phyloP scores from a whole-genome alignment of 1,140 invertebrate genomes.

The Euglossa dilemma region DNA sequence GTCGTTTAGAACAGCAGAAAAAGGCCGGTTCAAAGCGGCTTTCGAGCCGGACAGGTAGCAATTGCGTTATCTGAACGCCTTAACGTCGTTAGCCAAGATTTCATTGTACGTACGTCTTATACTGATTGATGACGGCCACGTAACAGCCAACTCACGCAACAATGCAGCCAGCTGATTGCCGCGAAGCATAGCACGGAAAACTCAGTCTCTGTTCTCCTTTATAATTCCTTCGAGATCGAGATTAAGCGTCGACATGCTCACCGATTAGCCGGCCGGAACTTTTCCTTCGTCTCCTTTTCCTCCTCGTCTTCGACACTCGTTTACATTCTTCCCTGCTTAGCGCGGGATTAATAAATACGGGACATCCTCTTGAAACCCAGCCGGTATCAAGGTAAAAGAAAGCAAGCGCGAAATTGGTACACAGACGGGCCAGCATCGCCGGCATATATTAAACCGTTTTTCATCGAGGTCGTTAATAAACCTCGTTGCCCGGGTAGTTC shows the following conservation, averaged over 20 bases:
- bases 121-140: not conserved
- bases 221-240: not conserved
- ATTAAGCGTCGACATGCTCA: constrained; percentile 2
- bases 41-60: not conserved
- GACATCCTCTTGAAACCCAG: not conserved
- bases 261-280: not conserved
- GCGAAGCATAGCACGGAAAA: not conserved
- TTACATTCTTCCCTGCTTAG: too few relatives aligned
- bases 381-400: not conserved
- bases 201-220: too few relatives aligned
- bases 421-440: not conserved
- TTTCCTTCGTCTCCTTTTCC: not conserved
- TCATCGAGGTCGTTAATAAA: constrained; percentile 18
- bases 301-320: not conserved
- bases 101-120: not conserved
- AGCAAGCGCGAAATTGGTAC: not conserved
- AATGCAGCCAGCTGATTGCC: not conserved
- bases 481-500: not conserved
- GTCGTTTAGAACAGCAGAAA: not conserved
- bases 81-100: not conserved
- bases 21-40: not conserved
- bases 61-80: not conserved
- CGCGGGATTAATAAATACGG: not conserved
- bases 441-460: constrained; percentile 22
- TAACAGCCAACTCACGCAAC: not conserved